phyloP scores from a whole-genome alignment of 2,113 vertebrate genomes.

The Charina bottae region DNA sequence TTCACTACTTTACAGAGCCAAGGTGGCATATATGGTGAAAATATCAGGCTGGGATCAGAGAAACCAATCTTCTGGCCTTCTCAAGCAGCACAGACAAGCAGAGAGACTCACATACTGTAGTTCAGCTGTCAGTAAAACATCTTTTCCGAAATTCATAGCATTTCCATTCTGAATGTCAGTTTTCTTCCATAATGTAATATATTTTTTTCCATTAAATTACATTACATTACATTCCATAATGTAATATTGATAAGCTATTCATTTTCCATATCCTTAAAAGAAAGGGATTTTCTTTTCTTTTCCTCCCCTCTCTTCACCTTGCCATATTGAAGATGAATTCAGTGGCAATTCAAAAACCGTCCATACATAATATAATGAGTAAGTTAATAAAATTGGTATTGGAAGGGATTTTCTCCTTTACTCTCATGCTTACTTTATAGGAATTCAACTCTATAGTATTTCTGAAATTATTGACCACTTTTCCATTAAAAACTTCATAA shows the following conservation, averaged over 20 bases:
- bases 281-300: too few relatives aligned
- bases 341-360: not conserved
- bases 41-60: not conserved
- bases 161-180: not conserved
- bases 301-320: not conserved
- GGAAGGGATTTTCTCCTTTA: not conserved
- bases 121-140: too few relatives aligned
- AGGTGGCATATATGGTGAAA: not conserved
- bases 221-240: too few relatives aligned
- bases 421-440: not conserved
- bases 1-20: not conserved
- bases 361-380: not conserved
- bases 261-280: too few relatives aligned
- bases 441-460: not conserved
- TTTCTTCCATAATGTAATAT: not conserved
- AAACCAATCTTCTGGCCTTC: not conserved
- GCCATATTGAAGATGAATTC: not conserved
- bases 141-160: too few relatives aligned
- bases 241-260: not conserved
- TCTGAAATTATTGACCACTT: slow-evolving; percentile 1
- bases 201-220: too few relatives aligned
- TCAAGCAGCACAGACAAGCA: too few relatives aligned
- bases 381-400: not conserved
- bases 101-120: too few relatives aligned
- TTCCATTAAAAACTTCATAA: not conserved